A percentile compares a stretch with the other conserved stretches of the same genome.
These are phyloP conservation scores for Planococcus citri DNA, from an alignment of 1,140 invertebrate species.

Conservation along the genomic window DNA sequence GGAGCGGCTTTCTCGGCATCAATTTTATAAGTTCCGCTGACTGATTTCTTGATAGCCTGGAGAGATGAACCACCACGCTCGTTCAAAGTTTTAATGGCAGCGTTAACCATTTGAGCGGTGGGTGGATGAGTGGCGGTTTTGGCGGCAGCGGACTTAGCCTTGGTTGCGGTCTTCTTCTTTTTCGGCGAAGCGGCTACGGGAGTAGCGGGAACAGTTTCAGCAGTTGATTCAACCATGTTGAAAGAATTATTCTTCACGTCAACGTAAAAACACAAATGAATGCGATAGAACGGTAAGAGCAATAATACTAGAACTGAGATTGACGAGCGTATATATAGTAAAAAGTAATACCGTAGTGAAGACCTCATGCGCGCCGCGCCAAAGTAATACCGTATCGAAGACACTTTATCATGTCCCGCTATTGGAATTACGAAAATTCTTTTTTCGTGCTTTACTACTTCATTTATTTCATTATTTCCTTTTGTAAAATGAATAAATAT, in stretches of 20 bases:
- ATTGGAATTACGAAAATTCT: neutral
- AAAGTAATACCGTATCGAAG: conserved; percentile 7
- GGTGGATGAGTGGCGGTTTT: conserved; percentile 25
- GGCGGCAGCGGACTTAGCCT: conserved; percentile 26
- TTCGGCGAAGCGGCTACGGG: conserved; percentile 5
- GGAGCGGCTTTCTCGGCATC: conserved; percentile 31
- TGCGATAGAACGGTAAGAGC: neutral
- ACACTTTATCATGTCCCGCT: neutral
- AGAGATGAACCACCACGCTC: conserved; percentile 40
- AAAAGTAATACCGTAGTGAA: neutral
- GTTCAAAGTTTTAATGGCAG: conserved; percentile 39
- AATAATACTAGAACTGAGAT: neutral
- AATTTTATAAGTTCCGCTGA: conserved; percentile 35
- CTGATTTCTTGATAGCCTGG: conserved; percentile 43
- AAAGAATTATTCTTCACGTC: neutral
- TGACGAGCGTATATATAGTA: neutral
- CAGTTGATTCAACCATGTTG: neutral
- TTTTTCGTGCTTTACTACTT: conserved; percentile 9
- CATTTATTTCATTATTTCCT: neutral
- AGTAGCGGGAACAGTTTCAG: conserved; percentile 17
- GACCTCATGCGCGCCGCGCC: neutral
- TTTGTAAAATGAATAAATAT: neutral
- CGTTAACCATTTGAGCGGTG: conserved; percentile 34
- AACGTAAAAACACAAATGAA: no score
- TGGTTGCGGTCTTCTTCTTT: conserved; percentile 23